Evolutionary conservation across 2,888 invertebrate species (phyloP).

Genomic region (Drosophila barbarae): DNA sequence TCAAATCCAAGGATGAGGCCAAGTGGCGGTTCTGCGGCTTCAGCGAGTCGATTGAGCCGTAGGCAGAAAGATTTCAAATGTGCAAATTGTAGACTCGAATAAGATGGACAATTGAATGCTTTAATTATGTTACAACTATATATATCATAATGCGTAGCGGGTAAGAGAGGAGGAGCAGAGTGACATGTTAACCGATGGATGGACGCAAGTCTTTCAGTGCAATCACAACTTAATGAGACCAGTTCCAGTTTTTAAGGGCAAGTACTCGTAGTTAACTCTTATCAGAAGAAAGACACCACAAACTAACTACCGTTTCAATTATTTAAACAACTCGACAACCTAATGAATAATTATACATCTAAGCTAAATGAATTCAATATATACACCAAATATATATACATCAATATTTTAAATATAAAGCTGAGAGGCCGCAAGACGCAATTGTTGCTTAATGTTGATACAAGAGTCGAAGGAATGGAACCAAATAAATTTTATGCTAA

Average conservation of each 20-base stretch:
- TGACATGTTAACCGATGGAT: constrained; percentile 54
- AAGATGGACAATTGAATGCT: constrained; percentile 59
- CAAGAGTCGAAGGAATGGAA: constrained; percentile 43
- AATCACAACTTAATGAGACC: constrained; percentile 66
- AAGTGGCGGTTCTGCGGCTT: constrained; percentile 90
- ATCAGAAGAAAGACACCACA: constrained; percentile 45
- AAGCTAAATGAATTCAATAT: constrained; percentile 46
- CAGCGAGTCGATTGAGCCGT: constrained; percentile 37
- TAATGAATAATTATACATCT: constrained; percentile 39
- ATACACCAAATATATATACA: constrained; percentile 45
- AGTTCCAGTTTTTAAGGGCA: constrained; percentile 54
- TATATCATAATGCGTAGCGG: constrained; percentile 49
- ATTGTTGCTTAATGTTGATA: constrained; percentile 40
- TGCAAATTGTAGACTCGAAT: constrained; percentile 34
- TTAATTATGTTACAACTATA: constrained; percentile 59
- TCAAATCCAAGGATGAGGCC: constrained; percentile 82
- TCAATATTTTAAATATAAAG: constrained; percentile 36
- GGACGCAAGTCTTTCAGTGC: constrained; percentile 48
- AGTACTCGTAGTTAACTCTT: constrained; percentile 49
- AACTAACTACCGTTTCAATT: constrained; percentile 70
- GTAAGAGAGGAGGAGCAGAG: constrained; percentile 39
- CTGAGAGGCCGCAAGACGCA: constrained; percentile 24
- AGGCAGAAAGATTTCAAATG: constrained; percentile 15
- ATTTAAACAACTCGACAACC: constrained; percentile 51
- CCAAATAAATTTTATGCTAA: constrained; percentile 64